A percentile compares a stretch with the other conserved stretches of the same genome.
phyloP scores from a whole-genome alignment of 2,888 invertebrate genomes.

The Caenorhabditis sp. region DNA sequence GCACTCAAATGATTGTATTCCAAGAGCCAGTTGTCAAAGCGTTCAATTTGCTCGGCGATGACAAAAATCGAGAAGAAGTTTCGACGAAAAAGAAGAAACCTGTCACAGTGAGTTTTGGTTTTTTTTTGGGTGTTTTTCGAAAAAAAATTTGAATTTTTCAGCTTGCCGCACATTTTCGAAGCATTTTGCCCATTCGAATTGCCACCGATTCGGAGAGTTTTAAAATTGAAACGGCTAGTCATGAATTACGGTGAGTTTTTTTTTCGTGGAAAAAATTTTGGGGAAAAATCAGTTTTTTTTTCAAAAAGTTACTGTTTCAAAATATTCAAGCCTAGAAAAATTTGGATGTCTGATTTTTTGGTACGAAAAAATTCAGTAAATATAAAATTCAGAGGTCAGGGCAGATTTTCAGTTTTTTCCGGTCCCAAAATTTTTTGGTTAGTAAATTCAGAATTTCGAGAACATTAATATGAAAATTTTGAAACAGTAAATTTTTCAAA shows the following conservation, averaged over 20 bases:
- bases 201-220: conserved; percentile 38
- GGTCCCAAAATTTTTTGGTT: too few relatives aligned
- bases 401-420: too few relatives aligned
- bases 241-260: conserved; percentile 32
- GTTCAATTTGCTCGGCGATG: conserved; percentile 54
- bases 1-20: conserved; percentile 48
- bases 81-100: conserved; percentile 8
- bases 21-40: conserved; percentile 69
- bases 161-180: conserved; percentile 39
- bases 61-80: not conserved
- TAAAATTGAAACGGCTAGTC: conserved; percentile 23
- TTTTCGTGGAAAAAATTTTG: not conserved
- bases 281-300: too few relatives aligned
- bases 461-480: too few relatives aligned
- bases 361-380: too few relatives aligned
- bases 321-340: too few relatives aligned
- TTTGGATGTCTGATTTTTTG: not conserved
- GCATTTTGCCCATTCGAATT: conserved; percentile 36
- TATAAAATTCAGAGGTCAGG: too few relatives aligned
- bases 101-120: not conserved
- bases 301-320: not conserved
- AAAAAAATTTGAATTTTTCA: not conserved
- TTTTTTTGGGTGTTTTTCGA: not conserved
- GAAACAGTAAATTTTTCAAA: not conserved
- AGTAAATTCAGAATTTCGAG: too few relatives aligned